Evolutionary conservation across 2,888 invertebrate genomes (phyloP).

Genomic region (Lucinisca nassula): DNA sequence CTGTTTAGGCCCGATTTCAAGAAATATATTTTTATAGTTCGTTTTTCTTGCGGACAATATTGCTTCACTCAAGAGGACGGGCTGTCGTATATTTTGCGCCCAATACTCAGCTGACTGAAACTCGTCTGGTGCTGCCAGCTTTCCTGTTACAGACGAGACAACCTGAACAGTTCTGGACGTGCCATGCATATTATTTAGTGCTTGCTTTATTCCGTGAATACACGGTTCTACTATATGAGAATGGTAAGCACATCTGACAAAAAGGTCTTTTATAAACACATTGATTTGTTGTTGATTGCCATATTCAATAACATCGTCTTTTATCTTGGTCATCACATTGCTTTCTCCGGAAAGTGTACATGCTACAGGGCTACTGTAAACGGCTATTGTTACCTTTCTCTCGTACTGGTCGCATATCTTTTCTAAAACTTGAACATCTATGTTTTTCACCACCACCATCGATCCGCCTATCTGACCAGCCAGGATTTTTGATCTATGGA

Average conservation of each 20-base stretch:
- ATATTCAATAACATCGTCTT: not conserved
- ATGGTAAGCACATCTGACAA: slow-evolving; percentile 35
- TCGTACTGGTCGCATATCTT: slow-evolving; percentile 7
- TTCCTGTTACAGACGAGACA: slow-evolving; percentile 75
- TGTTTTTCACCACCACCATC: slow-evolving; percentile 72
- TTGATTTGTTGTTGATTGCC: not conserved
- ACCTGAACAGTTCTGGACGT: not conserved
- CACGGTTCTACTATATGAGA: not conserved
- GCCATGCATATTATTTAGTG: not conserved
- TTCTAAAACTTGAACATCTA: slow-evolving; percentile 42
- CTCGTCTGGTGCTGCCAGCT: slow-evolving; percentile 16
- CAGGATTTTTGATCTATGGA: slow-evolving; percentile 70
- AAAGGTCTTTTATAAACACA: not conserved
- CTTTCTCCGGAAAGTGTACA: slow-evolving; percentile 30
- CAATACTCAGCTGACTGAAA: slow-evolving; percentile 72
- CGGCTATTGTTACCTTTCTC: slow-evolving; percentile 51
- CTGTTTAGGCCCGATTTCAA: slow-evolving; percentile 58
- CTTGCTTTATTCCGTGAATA: not conserved
- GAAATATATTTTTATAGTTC: slow-evolving; percentile 11
- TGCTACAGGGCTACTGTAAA: slow-evolving; percentile 22
- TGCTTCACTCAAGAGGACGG: slow-evolving; percentile 72
- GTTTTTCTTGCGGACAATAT: slow-evolving; percentile 14
- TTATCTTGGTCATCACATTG: not conserved
- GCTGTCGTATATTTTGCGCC: slow-evolving; percentile 72
- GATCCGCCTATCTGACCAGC: slow-evolving; percentile 69